These are phyloP conservation scores for Diarsia mendica DNA, from an alignment of 2,888 invertebrate species.

Conservation along the genomic window DNA sequence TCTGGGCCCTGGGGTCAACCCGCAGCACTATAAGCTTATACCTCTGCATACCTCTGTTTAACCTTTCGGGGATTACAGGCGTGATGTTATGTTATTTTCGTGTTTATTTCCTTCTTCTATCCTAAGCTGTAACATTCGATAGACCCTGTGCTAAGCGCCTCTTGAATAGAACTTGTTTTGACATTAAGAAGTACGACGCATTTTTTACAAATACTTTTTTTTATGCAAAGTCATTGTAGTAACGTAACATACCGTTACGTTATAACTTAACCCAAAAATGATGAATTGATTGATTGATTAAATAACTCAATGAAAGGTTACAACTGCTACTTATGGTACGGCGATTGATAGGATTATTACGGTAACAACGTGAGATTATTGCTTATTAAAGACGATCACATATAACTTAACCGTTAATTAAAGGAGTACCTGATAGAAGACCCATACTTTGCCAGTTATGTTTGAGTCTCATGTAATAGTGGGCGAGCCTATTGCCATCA, in stretches of 20 bases:
- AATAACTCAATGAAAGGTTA: constrained; percentile 35
- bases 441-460: too few relatives aligned
- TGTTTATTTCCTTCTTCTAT: too few relatives aligned
- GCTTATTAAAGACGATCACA: background rate
- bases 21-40: too few relatives aligned
- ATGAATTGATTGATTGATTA: constrained; percentile 31
- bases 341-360: background rate
- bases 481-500: too few relatives aligned
- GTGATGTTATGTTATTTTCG: too few relatives aligned
- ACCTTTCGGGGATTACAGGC: too few relatives aligned
- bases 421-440: too few relatives aligned
- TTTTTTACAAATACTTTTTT: constrained; percentile 10
- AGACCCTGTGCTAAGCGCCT: background rate
- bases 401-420: too few relatives aligned
- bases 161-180: constrained; percentile 6
- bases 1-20: too few relatives aligned
- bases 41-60: too few relatives aligned
- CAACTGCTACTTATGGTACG: constrained; percentile 8
- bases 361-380: background rate
- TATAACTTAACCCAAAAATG: background rate
- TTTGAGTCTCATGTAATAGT: too few relatives aligned
- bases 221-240: constrained; percentile 23
- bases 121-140: background rate
- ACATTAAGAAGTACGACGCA: constrained; percentile 8
- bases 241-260: constrained; percentile 12